These are phyloP conservation scores for Schlechtendalia chinensis DNA, from an alignment of 1,140 invertebrate genomes.

Conservation along the genomic window DNA sequence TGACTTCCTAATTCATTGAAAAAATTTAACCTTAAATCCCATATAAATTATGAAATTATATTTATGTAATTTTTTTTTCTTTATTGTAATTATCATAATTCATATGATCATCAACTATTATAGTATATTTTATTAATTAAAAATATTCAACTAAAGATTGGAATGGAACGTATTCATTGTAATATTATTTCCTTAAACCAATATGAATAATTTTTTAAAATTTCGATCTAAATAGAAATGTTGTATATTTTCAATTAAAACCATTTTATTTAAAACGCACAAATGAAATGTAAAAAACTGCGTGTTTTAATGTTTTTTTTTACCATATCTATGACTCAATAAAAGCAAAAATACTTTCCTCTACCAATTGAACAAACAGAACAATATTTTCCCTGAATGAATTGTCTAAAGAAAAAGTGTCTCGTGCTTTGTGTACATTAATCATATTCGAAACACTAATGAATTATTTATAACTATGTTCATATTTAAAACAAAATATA, in stretches of 20 bases:
- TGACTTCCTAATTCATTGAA: neutral
- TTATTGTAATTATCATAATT: too few species aligned
- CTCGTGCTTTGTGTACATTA: neutral
- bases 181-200: too few species aligned
- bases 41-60: neutral
- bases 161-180: too few species aligned
- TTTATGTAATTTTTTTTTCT: too few species aligned
- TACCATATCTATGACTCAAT: neutral
- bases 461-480: neutral
- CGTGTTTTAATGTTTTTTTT: neutral
- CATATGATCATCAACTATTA: too few species aligned
- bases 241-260: too few species aligned
- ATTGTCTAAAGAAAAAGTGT: neutral
- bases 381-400: neutral
- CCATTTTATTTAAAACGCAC: too few species aligned
- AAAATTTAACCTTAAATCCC: neutral
- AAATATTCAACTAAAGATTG: too few species aligned
- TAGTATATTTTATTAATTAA: too few species aligned
- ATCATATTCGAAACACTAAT: conserved; percentile 14
- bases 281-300: neutral
- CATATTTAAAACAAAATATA: neutral
- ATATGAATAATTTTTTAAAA: too few species aligned
- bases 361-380: neutral
- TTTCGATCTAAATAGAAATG: too few species aligned
- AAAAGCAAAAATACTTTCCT: neutral